Percentiles rank a stretch among this genome's conserved stretches.
phyloP scores from a whole-genome alignment of 2,113 vertebrate species.

The Pollimyrus isidori region DNA sequence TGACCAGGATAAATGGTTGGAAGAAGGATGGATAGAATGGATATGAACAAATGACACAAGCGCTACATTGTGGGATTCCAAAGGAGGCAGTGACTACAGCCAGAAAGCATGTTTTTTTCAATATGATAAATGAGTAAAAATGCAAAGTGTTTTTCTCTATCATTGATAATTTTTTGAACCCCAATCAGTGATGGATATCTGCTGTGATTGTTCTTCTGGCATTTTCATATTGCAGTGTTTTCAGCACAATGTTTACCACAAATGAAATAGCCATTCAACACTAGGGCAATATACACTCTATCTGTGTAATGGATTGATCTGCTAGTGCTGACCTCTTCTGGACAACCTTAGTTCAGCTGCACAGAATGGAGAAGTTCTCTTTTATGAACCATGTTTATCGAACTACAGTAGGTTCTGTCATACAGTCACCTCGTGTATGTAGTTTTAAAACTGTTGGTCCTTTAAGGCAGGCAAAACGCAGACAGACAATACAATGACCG shows the following conservation, averaged over 20 bases:
- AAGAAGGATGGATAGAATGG: not conserved
- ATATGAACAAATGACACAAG: not conserved
- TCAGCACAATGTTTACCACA: not conserved
- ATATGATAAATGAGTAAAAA: not conserved
- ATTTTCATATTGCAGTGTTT: not conserved
- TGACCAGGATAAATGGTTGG: not conserved
- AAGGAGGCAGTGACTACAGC: not conserved
- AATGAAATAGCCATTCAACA: not conserved
- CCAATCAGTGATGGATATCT: not conserved
- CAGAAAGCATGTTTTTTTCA: not conserved
- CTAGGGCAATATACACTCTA: not conserved
- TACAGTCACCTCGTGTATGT: not conserved
- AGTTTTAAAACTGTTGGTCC: not conserved
- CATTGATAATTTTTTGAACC: not conserved
- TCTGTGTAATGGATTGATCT: not conserved
- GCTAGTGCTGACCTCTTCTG: not conserved
- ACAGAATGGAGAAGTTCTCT: not conserved
- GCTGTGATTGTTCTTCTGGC: not conserved
- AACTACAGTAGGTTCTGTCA: not conserved
- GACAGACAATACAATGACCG: too few relatives aligned
- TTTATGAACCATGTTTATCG: not conserved
- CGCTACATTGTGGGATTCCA: not conserved
- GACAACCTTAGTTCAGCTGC: not conserved
- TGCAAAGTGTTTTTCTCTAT: not conserved
- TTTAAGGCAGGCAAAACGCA: not conserved